Evolutionary conservation across 2,113 vertebrate species (phyloP).

Genomic region (Phaethon lepturus): DNA sequence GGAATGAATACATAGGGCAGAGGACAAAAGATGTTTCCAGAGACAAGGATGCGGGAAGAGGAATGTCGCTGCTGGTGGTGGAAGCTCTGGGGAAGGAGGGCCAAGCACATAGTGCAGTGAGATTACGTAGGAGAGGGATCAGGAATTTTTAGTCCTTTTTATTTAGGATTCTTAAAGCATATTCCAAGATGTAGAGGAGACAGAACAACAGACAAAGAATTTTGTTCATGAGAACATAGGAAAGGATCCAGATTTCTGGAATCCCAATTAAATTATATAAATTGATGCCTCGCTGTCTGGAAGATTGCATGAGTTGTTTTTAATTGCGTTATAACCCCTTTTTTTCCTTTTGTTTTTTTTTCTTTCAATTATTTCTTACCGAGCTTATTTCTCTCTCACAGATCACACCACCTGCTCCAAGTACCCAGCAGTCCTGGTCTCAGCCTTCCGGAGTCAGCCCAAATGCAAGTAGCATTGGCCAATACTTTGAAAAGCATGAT

Average conservation of each 20-base stretch:
- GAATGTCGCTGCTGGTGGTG: neutral
- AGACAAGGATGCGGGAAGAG: neutral
- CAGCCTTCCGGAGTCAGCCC: constrained; percentile 77
- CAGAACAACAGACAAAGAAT: neutral
- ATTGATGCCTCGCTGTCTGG: neutral
- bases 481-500: constrained; percentile 93
- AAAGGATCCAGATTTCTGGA: neutral
- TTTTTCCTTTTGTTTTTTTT: fast-evolving
- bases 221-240: neutral
- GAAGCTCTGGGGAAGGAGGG: neutral
- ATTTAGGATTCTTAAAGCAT: neutral
- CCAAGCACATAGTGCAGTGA: neutral
- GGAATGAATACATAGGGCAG: neutral
- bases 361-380: neutral
- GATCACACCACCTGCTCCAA: constrained; percentile 87
- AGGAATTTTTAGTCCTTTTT: neutral
- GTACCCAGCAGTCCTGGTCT: constrained; percentile 85
- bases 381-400: constrained; percentile 47
- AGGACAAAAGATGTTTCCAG: neutral
- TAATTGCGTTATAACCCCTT: neutral
- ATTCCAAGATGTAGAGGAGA: neutral
- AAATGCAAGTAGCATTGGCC: constrained; percentile 84
- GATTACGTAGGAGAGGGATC: neutral
- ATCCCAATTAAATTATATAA: neutral
- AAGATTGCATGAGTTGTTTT: neutral